Conservation (phyloP, 2,797 vertebrate genomes). For the Momotus momota region DNA sequence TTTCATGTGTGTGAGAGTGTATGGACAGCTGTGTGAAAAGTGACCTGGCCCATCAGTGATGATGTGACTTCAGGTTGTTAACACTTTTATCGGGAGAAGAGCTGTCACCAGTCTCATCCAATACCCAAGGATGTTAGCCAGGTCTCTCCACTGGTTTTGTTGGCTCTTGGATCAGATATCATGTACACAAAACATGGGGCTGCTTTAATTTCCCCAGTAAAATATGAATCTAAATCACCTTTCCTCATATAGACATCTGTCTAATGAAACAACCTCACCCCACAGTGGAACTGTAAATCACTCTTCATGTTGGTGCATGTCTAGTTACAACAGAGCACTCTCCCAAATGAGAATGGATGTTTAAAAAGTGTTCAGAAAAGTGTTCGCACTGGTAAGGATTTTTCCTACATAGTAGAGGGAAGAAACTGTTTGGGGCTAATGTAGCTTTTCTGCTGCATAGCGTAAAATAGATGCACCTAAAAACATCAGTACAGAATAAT, state of each 20-base stretch:
- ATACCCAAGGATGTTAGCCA: background rate
- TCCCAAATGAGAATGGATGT: background rate
- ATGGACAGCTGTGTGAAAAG: background rate
- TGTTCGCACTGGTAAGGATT: background rate
- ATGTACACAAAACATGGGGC: background rate
- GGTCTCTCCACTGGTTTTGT: background rate
- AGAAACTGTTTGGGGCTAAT: background rate
- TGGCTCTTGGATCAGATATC: background rate
- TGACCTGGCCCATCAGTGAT: background rate
- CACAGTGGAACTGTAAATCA: background rate
- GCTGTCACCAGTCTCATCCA: background rate
- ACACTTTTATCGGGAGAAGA: background rate
- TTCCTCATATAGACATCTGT: background rate
- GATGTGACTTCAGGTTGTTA: background rate
- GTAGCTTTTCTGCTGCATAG: background rate
- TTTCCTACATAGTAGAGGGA: background rate
- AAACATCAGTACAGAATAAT: background rate
- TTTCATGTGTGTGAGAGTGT: conserved; percentile 33
- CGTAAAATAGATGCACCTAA: background rate
- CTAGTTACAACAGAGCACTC: background rate
- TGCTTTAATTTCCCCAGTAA: background rate
- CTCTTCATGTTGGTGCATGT: background rate
- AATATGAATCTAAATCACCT: background rate
- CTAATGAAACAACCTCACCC: background rate
- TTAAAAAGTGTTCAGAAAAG: background rate